Evolutionary conservation across 2,113 vertebrate species (phyloP).

Genomic region (Lethenteron reissneri): DNA sequence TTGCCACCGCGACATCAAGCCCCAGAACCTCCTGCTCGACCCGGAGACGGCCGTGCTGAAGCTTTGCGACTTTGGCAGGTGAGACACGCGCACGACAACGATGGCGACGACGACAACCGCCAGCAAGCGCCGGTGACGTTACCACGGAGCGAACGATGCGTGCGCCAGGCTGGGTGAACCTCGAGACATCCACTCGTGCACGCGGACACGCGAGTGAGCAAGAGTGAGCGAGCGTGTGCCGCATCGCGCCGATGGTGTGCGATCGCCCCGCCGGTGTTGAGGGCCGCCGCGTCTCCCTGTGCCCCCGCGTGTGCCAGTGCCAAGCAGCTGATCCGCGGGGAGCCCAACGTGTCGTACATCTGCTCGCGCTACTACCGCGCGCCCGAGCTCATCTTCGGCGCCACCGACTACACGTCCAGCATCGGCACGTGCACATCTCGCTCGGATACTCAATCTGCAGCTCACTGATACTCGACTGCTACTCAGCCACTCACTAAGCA

Average conservation of each 20-base stretch:
- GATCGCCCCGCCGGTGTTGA: too few species aligned
- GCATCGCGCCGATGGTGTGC: too few species aligned
- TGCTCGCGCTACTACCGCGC: constrained; percentile 82
- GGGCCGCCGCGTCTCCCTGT: neutral
- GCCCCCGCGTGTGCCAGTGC: constrained; percentile 28
- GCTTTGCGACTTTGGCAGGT: constrained; percentile 83
- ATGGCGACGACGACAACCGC: too few species aligned
- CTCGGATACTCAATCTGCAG: neutral
- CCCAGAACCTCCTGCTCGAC: constrained; percentile 72
- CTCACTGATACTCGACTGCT: too few species aligned
- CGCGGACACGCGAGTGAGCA: too few species aligned
- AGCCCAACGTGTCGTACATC: constrained; percentile 83
- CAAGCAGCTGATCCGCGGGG: constrained; percentile 61
- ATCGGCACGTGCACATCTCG: constrained; percentile 25
- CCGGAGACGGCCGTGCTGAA: constrained; percentile 71
- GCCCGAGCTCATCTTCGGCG: constrained; percentile 74
- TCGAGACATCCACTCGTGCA: neutral
- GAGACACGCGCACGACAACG: constrained; percentile 10
- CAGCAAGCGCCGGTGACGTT: too few species aligned
- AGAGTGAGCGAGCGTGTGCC: too few species aligned
- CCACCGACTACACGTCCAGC: constrained; percentile 72
- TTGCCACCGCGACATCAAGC: constrained; percentile 78
- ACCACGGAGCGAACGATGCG: neutral
- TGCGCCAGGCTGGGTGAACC: neutral
- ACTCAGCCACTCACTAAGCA: too few species aligned